Evolutionary conservation across 2,888 invertebrate species (phyloP), one percentile per base, ranked within the genome.

Genomic region (Eugnorisma glareosa): DNA sequence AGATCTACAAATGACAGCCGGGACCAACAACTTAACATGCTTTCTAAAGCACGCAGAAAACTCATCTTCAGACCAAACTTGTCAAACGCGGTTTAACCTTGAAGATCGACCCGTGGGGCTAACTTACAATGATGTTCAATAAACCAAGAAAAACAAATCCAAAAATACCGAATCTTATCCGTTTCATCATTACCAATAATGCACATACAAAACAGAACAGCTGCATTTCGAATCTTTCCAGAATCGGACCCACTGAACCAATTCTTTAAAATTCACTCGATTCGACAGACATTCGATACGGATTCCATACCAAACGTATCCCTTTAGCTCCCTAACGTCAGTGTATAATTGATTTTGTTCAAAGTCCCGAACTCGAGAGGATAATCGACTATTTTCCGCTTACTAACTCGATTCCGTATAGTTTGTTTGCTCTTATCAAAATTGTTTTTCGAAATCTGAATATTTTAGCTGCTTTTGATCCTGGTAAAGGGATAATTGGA

Each of bases 341-440:
- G 75, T 86, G 88, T 88, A 87, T 91, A 91, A 91, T 91, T 91
- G 90, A 90, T 91, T 91, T 87, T 86, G 87, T 87, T 88, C 88
- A 87, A 86, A 90, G 84, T 88, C 75, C 75, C 82, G 80, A 85
- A 86, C 85, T 81, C 80, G 63, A 57, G 48, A 68, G 85, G 87
- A 86, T 90, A 90, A 89, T 89, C 84, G 86, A 84, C 83, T 86
- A 90, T 90, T 91, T 90, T 91, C 89, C 90, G 89, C 87, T 88
- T 84, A 75, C 82, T 88, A 88, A 83, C 83, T 84, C 85, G 73
- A 80, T 84, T 74, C 71, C 79, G 75, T 70, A 78, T 87, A 89
- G 89, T 89, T 89, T 82, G 81, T 88, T 81, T 67, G 74, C 79
- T 84, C 76, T 81, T 80, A 88, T 79, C 80, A 69, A 77, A 76